A percentile compares a stretch with the other conserved stretches of the same genome.
Conservation (phyloP, 2,888 invertebrate species). For the Cosmopolites sordidus region DNA sequence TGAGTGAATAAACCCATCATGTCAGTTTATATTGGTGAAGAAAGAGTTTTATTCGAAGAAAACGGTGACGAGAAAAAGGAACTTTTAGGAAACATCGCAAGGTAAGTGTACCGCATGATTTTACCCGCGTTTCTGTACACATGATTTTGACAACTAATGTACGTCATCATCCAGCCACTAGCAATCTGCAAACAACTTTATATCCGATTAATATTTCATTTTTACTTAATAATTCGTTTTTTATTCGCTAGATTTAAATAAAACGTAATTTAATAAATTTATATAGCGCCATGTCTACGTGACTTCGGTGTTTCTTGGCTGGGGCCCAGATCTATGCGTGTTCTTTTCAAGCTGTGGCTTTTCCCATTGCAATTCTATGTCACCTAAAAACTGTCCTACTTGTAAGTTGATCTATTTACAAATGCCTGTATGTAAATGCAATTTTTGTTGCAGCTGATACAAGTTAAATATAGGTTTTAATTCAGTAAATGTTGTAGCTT, state of each 20-base stretch:
- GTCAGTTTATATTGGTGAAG: constrained; percentile 54
- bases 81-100: constrained; percentile 49
- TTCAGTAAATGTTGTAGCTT: neutral
- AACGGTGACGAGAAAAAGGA: constrained; percentile 54
- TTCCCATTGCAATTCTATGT: too few species aligned
- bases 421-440: neutral
- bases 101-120: constrained; percentile 45
- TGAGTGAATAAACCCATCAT: constrained; percentile 38
- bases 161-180: constrained; percentile 20
- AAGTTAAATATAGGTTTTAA: constrained; percentile 6
- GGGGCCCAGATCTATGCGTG: neutral
- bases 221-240: too few species aligned
- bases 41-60: constrained; percentile 53
- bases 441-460: constrained; percentile 6
- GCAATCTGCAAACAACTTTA: neutral
- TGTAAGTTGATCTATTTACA: too few species aligned
- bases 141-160: constrained; percentile 44
- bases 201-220: too few species aligned
- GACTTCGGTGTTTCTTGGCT: constrained; percentile 5
- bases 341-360: neutral
- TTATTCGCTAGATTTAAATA: neutral
- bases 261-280: neutral
- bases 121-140: constrained; percentile 40
- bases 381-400: too few species aligned
- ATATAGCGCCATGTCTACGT: constrained; percentile 1